These are phyloP conservation scores for Dolichopus griseipennis DNA, from an alignment of 2,888 invertebrate genomes.

Conservation along the genomic window DNA sequence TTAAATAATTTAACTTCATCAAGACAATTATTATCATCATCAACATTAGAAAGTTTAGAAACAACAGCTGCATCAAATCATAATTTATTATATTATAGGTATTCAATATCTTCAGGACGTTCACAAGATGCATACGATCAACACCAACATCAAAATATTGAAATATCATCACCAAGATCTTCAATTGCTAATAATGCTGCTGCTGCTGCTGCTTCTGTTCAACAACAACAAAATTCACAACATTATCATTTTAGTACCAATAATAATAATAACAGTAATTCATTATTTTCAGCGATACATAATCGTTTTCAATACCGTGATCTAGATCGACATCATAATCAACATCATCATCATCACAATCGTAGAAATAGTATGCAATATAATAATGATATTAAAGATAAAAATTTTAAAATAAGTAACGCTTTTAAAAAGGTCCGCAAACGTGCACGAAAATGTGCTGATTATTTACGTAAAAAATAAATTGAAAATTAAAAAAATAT, in stretches of 20 bases:
- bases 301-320: slow-evolving; percentile 9
- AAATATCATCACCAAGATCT: slow-evolving; percentile 26
- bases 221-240: slow-evolving; percentile 15
- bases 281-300: slow-evolving; percentile 7
- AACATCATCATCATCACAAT: slow-evolving; percentile 1
- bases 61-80: slow-evolving; percentile 34
- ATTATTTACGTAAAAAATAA: slow-evolving; percentile 41
- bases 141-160: slow-evolving; percentile 28
- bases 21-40: slow-evolving; percentile 15
- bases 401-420: slow-evolving; percentile 37
- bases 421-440: slow-evolving; percentile 40
- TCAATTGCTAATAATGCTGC: slow-evolving; percentile 27
- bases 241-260: background rate
- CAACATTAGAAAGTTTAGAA: slow-evolving; percentile 36
- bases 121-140: slow-evolving; percentile 22
- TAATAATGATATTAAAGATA: background rate
- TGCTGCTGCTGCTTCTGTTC: slow-evolving; percentile 15
- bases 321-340: background rate
- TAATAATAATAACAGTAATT: background rate
- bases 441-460: slow-evolving; percentile 43
- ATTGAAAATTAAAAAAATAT: slow-evolving; percentile 10
- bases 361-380: background rate
- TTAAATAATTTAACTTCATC: slow-evolving; percentile 18
- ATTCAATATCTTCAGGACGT: slow-evolving; percentile 27
- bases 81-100: slow-evolving; percentile 29